phyloP scores from a whole-genome alignment of 1,140 invertebrate genomes.

The Heliconius hewitsoni region DNA sequence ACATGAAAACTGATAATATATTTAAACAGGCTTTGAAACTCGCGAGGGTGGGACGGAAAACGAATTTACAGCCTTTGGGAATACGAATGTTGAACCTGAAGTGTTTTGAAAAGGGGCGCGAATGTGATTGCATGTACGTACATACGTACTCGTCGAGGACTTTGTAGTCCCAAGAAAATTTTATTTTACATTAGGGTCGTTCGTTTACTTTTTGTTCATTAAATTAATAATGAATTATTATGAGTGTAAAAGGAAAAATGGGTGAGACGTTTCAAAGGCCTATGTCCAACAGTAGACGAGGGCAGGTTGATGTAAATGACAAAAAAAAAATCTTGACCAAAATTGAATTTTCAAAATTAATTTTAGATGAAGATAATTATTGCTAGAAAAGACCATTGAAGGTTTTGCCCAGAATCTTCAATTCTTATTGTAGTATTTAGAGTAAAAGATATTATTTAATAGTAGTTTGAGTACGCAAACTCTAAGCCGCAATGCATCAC shows the following conservation, averaged over 20 bases:
- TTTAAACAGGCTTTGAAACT: slow-evolving; percentile 68
- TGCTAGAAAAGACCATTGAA: background rate
- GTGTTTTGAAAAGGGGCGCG: slow-evolving; percentile 51
- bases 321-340: too few species aligned
- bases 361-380: background rate
- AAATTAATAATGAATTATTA: slow-evolving; percentile 7
- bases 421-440: background rate
- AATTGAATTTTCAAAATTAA: too few species aligned
- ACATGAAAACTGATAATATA: slow-evolving; percentile 74
- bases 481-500: slow-evolving; percentile 62
- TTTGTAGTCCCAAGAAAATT: slow-evolving; percentile 25
- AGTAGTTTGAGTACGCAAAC: slow-evolving; percentile 46
- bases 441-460: background rate
- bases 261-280: too few species aligned
- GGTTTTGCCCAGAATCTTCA: background rate
- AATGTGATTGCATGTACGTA: slow-evolving; percentile 33
- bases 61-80: slow-evolving; percentile 66
- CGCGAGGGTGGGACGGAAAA: slow-evolving; percentile 58
- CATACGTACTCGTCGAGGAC: slow-evolving; percentile 12
- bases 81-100: slow-evolving; percentile 50
- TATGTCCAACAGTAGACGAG: too few species aligned
- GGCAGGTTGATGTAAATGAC: too few species aligned
- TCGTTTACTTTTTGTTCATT: background rate
- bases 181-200: background rate
- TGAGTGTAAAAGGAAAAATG: too few species aligned